These are phyloP conservation scores for Ophonus ardosiacus DNA, from an alignment of 2,888 invertebrate species.

Conservation along the genomic window DNA sequence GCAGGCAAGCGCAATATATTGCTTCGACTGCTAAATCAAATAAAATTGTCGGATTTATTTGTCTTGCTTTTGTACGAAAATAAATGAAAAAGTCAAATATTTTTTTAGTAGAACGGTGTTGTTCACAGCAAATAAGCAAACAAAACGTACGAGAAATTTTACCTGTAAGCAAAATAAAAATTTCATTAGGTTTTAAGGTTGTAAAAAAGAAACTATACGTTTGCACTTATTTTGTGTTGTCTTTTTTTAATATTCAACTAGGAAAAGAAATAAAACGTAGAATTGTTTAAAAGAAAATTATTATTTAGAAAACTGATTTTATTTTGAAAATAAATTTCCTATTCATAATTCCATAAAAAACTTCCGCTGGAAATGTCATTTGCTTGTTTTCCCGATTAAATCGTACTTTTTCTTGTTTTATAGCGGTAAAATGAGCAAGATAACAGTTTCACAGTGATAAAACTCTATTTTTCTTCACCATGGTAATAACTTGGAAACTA, in stretches of 20 bases:
- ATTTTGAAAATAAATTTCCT: too few relatives aligned
- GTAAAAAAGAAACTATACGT: too few relatives aligned
- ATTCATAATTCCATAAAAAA: too few relatives aligned
- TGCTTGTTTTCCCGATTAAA: neutral
- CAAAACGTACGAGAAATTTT: neutral
- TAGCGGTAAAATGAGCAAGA: neutral
- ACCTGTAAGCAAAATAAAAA: neutral
- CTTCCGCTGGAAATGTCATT: neutral
- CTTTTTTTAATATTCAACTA: too few relatives aligned
- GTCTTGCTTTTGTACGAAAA: neutral
- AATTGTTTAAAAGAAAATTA: too few relatives aligned
- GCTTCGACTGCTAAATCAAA: slow-evolving; percentile 1
- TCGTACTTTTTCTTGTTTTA: neutral
- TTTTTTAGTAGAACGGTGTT: neutral
- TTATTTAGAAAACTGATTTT: too few relatives aligned
- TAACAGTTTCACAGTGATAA: neutral
- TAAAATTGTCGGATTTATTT: slow-evolving; percentile 19
- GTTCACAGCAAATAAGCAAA: slow-evolving; percentile 3
- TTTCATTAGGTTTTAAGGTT: neutral
- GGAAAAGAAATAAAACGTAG: too few relatives aligned
- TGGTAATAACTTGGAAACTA: neutral
- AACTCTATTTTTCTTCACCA: neutral
- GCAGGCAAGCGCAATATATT: slow-evolving; percentile 3
- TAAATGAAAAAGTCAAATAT: slow-evolving; percentile 1
- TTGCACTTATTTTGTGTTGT: too few relatives aligned